Percentiles rank a stretch among this genome's conserved stretches.
Evolutionary conservation across 2,888 invertebrate species (phyloP).

Genomic region (Trissonchulus latispiculum): DNA sequence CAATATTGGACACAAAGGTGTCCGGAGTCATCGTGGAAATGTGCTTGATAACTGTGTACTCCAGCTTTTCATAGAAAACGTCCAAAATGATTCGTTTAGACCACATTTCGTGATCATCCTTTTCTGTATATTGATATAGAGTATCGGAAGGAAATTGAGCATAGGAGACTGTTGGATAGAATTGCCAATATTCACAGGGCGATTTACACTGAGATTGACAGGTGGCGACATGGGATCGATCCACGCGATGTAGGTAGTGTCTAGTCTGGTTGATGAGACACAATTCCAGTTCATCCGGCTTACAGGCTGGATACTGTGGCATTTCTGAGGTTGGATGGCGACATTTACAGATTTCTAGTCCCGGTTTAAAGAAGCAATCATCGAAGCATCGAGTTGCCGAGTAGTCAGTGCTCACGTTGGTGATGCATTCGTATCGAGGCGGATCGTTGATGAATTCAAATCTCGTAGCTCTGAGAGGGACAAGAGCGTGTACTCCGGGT

Average conservation of each 20-base stretch:
- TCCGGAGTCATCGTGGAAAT: constrained; percentile 7
- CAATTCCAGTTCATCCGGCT: constrained; percentile 14
- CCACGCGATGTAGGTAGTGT: too few species aligned
- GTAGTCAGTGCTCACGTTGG: constrained; percentile 31
- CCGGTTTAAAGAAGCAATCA: constrained; percentile 31
- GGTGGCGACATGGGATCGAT: constrained; percentile 9
- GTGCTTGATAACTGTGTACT: constrained; percentile 4
- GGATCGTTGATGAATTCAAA: constrained; percentile 38
- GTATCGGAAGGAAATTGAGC: constrained; percentile 29
- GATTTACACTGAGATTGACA: constrained; percentile 34
- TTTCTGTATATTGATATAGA: background rate
- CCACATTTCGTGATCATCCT: background rate
- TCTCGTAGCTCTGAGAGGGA: constrained; percentile 35
- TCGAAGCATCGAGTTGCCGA: constrained; percentile 28
- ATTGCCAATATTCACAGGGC: constrained; percentile 37
- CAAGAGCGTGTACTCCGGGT: constrained; percentile 35
- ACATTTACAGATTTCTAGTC: constrained; percentile 34
- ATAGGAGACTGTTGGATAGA: constrained; percentile 34
- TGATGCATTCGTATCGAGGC: constrained; percentile 29
- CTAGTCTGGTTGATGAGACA: too few species aligned
- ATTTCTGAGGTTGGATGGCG: constrained; percentile 30
- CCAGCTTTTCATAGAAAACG: too few species aligned
- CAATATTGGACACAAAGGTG: constrained; percentile 2
- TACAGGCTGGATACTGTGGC: constrained; percentile 4
- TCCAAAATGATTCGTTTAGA: background rate